Conservation (phyloP, 2,113 vertebrate species). For the Tetrao urogallus region DNA sequence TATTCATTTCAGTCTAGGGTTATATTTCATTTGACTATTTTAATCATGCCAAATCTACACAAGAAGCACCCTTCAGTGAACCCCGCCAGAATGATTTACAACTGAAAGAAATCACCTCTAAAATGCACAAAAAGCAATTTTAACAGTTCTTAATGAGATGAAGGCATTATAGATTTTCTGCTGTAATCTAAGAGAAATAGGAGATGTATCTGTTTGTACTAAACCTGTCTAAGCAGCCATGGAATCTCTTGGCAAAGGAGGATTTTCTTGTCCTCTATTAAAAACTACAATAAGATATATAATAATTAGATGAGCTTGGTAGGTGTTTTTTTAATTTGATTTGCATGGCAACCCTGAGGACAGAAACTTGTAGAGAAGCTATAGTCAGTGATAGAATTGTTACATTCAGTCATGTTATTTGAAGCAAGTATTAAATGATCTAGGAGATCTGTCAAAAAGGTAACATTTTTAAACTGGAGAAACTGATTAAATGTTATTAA, state of each 20-base stretch:
- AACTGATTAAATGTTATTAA: background rate
- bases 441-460: background rate
- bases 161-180: background rate
- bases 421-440: background rate
- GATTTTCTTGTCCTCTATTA: slow-evolving; percentile 3
- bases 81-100: background rate
- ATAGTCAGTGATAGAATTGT: background rate
- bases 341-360: background rate
- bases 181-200: background rate
- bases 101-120: background rate
- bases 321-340: background rate
- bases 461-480: background rate
- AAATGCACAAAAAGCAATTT: background rate
- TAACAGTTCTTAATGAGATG: background rate
- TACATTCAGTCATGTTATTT: background rate
- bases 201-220: background rate
- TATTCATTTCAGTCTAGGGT: background rate
- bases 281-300: slow-evolving; percentile 18
- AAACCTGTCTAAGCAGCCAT: background rate
- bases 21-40: background rate
- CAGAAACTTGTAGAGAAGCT: background rate
- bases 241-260: background rate
- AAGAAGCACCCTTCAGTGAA: background rate
- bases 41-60: background rate
- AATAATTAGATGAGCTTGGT: background rate